phyloP scores from a whole-genome alignment of 2,113 vertebrate genomes.

The Marmota flaviventris region DNA sequence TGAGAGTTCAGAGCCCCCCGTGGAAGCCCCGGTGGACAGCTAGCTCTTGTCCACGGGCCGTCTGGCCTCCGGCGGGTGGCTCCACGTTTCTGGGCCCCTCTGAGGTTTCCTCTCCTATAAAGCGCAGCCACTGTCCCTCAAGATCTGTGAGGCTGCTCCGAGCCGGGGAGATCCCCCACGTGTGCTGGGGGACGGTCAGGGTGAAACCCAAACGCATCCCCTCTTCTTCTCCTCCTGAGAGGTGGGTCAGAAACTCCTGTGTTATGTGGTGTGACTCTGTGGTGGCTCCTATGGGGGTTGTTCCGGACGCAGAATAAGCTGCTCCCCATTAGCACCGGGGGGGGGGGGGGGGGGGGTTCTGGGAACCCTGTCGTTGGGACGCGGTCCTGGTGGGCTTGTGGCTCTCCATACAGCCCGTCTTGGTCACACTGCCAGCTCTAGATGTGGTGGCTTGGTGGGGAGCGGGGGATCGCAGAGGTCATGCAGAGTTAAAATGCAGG shows the following conservation, averaged over 20 bases:
- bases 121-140: not conserved
- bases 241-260: not conserved
- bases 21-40: not conserved
- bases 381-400: not conserved
- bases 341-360: not conserved
- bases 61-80: not conserved
- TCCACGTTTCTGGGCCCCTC: not conserved
- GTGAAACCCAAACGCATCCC: not conserved
- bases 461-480: not conserved
- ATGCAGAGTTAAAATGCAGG: conserved; percentile 51
- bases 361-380: not conserved
- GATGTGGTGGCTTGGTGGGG: conserved; percentile 12
- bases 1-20: not conserved
- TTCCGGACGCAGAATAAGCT: not conserved
- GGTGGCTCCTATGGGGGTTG: not conserved
- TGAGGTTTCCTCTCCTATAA: not conserved
- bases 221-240: not conserved
- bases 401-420: not conserved
- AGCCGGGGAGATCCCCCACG: not conserved
- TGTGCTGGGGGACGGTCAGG: not conserved
- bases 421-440: not conserved
- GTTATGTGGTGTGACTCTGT: not conserved
- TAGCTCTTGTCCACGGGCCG: too few species aligned
- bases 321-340: not conserved
- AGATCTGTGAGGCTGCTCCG: not conserved